These are phyloP conservation scores for Tryphoninae sp. DNA, from an alignment of 2,888 invertebrate species.

Conservation along the genomic window DNA sequence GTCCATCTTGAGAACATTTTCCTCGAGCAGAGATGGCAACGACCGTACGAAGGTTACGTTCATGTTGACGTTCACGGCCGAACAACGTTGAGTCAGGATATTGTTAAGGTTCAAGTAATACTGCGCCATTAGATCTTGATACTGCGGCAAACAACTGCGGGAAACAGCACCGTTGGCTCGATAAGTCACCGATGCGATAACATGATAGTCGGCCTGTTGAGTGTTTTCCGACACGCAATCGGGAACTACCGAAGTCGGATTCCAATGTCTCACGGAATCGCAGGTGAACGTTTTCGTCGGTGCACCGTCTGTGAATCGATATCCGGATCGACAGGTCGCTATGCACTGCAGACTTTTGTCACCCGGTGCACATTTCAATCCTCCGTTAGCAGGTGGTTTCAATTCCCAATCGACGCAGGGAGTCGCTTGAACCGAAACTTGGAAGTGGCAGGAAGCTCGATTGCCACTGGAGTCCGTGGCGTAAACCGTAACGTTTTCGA, in stretches of 20 bases:
- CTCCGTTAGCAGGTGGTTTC: constrained; percentile 93
- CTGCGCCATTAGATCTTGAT: constrained; percentile 91
- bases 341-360: constrained; percentile 93
- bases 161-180: constrained; percentile 95
- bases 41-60: constrained; percentile 95
- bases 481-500: constrained; percentile 95
- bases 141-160: constrained; percentile 91
- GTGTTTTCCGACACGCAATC: constrained; percentile 98
- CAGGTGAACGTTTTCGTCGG: constrained; percentile 93
- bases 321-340: constrained; percentile 94
- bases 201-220: constrained; percentile 96
- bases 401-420: constrained; percentile 98
- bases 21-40: constrained; percentile 90
- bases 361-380: constrained; percentile 92
- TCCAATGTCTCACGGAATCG: constrained; percentile 91
- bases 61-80: constrained; percentile 96
- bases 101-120: constrained; percentile 91
- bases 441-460: constrained; percentile 95
- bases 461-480: constrained; percentile 94
- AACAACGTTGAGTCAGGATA: constrained; percentile 94
- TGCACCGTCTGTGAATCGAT: constrained; percentile 94
- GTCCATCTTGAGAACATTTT: constrained; percentile 94
- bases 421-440: constrained; percentile 95
- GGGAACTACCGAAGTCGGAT: constrained; percentile 94
- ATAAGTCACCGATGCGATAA: constrained; percentile 92